Conservation (phyloP, 2,797 vertebrate genomes). For the Huso huso region DNA sequence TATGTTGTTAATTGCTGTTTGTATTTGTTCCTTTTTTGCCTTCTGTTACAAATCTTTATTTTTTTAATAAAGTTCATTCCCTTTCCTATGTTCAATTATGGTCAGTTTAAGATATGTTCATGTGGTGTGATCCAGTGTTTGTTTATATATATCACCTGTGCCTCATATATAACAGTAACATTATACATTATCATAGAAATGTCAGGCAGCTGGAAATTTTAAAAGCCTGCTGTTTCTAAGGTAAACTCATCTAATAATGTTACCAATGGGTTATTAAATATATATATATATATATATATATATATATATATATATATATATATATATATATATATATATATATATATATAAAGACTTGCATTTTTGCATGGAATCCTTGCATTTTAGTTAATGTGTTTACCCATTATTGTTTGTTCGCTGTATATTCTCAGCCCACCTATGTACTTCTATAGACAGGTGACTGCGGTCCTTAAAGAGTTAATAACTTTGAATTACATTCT, state of each 20-base stretch:
- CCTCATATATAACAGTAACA: not conserved
- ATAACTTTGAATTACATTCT: too few relatives aligned
- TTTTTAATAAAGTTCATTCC: slow-evolving; percentile 90
- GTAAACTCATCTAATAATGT: slow-evolving; percentile 7
- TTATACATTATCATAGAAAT: slow-evolving; percentile 10
- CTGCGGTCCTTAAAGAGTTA: too few relatives aligned
- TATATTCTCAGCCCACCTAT: too few relatives aligned
- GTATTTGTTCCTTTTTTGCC: slow-evolving; percentile 79
- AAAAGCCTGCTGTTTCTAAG: slow-evolving; percentile 1
- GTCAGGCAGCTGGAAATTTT: not conserved
- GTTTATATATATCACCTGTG: not conserved
- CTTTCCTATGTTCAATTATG: slow-evolving; percentile 42
- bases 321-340: too few relatives aligned
- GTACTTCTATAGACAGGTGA: too few relatives aligned
- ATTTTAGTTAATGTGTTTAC: not conserved
- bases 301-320: too few relatives aligned
- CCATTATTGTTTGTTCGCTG: not conserved
- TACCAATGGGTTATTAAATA: not conserved
- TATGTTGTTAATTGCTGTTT: slow-evolving; percentile 87
- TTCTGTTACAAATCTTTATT: slow-evolving; percentile 83
- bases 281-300: not conserved
- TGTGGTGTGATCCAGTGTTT: not conserved
- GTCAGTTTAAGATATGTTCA: slow-evolving; percentile 20
- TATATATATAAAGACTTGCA: not conserved
- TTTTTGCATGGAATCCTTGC: slow-evolving; percentile 6